Conservation (phyloP, 2,888 invertebrate species). For the Gnatocerus cornutus region DNA sequence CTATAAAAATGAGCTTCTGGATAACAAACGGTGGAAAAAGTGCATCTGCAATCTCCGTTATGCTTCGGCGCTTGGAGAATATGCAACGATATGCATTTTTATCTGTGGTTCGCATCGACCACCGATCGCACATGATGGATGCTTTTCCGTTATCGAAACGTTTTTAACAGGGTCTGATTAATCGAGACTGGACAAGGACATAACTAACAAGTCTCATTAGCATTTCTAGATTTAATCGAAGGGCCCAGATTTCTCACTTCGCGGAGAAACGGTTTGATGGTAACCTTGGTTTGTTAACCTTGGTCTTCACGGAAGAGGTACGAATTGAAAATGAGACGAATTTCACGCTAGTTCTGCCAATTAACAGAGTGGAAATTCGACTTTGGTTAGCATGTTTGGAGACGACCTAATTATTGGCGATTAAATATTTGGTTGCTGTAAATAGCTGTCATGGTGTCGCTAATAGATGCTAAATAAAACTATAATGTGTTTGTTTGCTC, state of each 20-base stretch:
- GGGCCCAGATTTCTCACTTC: background rate
- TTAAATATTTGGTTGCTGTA: background rate
- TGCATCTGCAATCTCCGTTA: slow-evolving; percentile 11
- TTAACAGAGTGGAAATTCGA: background rate
- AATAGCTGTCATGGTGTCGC: background rate
- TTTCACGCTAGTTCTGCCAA: background rate
- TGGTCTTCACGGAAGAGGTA: slow-evolving; percentile 10
- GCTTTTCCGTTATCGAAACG: slow-evolving; percentile 16
- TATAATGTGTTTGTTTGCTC: slow-evolving; percentile 7
- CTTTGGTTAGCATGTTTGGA: background rate
- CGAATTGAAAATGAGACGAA: background rate
- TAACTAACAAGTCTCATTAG: slow-evolving; percentile 10
- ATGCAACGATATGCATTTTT: slow-evolving; percentile 26
- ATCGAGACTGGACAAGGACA: slow-evolving; percentile 13
- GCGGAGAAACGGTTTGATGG: background rate
- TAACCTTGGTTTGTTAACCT: slow-evolving; percentile 14
- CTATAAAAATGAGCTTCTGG: slow-evolving; percentile 1
- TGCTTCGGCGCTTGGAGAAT: slow-evolving; percentile 13
- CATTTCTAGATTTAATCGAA: slow-evolving; percentile 1
- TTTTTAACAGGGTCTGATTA: slow-evolving; percentile 9
- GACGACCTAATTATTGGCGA: slow-evolving; percentile 1
- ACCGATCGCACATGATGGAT: slow-evolving; percentile 27
- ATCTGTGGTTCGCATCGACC: slow-evolving; percentile 13
- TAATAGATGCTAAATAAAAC: slow-evolving; percentile 8
- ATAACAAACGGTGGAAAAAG: slow-evolving; percentile 2